Conservation (phyloP, 2,888 invertebrate genomes). For the Aphidius colemani region DNA sequence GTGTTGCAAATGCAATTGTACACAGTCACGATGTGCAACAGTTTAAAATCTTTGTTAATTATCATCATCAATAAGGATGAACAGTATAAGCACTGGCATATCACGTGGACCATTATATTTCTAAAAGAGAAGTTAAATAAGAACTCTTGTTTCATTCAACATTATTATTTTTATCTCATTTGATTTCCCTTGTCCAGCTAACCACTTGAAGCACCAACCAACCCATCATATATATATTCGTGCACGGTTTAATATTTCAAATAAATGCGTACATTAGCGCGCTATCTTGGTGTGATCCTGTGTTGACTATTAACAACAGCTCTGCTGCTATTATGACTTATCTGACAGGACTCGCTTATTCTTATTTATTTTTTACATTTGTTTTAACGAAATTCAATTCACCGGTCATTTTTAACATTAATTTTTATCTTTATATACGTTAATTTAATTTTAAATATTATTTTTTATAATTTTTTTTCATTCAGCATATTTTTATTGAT, state of each 20-base stretch:
- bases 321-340: conserved; percentile 55
- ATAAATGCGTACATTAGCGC: conserved; percentile 59
- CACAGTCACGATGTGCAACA: conserved; percentile 48
- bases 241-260: conserved; percentile 56
- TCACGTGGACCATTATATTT: no score
- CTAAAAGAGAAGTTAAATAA: conserved; percentile 22
- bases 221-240: not conserved
- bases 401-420: no score
- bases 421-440: no score
- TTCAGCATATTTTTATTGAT: no score
- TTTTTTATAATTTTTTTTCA: no score
- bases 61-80: conserved; percentile 48
- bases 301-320: conserved; percentile 57
- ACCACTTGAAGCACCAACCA: conserved; percentile 21
- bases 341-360: conserved; percentile 43
- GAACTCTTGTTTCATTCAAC: conserved; percentile 12
- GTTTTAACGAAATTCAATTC: not conserved
- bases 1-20: conserved; percentile 38
- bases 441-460: no score
- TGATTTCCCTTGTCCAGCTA: conserved; percentile 11
- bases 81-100: no score
- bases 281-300: conserved; percentile 55
- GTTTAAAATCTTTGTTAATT: conserved; percentile 55
- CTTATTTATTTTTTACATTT: conserved; percentile 5
- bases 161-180: no score